Base-by-base conservation (phyloP, 2,888 invertebrate genomes). In the Cataglyphis cursor region DNA sequence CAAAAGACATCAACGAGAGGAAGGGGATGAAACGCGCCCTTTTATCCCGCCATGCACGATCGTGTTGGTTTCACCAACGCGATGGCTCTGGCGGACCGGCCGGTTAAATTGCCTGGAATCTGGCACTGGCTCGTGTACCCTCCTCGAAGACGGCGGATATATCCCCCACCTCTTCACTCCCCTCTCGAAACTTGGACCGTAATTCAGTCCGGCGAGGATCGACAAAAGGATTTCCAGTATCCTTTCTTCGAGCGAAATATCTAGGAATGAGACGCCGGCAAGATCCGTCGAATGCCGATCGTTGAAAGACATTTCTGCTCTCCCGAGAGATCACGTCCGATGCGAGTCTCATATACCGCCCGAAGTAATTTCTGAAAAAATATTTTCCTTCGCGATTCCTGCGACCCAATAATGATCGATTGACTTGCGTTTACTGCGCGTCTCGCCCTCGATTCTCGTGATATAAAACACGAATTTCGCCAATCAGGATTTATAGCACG, bases 91-190 rank as follows among this genome's bases (percentile, higher is more conserved):
- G 76, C 81, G 84, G 81, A 87, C 83, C 85, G 86, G 76, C 87
- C 85, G 87, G 91, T 91, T 91, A 91, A 93, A 93, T 92, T 90
- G 89, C 86, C 86, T 72, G 93, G 92, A 93, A 92, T 90, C 86
- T 81, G 88, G 80, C 92, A 93, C 93, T 90, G 90, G 89, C 84
- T 88, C 86, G 81, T 81, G 84, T 86, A 88, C 84, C 51, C 74
- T 90, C 85, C 80, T 35, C 6, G 44, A n/a, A 51, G 51, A 51
- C 51, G 38, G 74, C 54, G 68, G 62, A 74, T 61, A 41, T 51
- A 51, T n/a, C 2, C 51, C 5, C 15, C 38, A 9, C 41, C 41
- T 12, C 41, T 10, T 10, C 41, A 10, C 5, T 35, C 28, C 24
- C 21, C 82, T 64, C 62, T 78, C 72, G 64, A 82, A 87, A 44